phyloP scores from a whole-genome alignment of 2,888 invertebrate genomes.

The Tenthredo livida region DNA sequence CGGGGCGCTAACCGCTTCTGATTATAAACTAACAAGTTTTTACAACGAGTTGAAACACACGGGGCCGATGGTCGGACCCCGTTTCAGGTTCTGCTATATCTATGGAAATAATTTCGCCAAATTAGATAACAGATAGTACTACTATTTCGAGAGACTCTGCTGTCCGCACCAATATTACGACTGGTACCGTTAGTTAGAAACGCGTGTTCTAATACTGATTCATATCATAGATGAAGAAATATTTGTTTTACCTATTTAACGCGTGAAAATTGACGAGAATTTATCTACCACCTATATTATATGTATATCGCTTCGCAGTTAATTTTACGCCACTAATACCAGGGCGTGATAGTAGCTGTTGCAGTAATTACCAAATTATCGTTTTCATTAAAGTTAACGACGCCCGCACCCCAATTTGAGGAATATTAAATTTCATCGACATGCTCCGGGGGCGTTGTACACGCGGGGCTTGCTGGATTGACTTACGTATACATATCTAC shows the following conservation, averaged over 20 bases:
- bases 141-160: neutral
- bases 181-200: neutral
- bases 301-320: neutral
- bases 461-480: neutral
- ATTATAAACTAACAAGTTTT: neutral
- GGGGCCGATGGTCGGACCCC: neutral
- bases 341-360: neutral
- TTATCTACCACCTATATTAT: neutral
- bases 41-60: neutral
- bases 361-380: constrained; percentile 14
- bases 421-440: constrained; percentile 25
- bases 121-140: no score
- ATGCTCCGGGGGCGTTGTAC: neutral
- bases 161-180: neutral
- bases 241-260: neutral
- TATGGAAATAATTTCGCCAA: neutral
- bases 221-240: neutral
- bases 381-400: constrained; percentile 19
- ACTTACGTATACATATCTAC: neutral
- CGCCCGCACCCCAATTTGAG: constrained; percentile 15
- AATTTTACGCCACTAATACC: neutral
- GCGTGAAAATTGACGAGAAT: neutral
- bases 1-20: neutral
- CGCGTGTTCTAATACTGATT: neutral
- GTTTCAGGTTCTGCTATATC: neutral